A percentile compares a stretch with the other conserved stretches of the same genome.
Evolutionary conservation across 2,888 invertebrate species (phyloP).

Genomic region (Ligdia adustata): DNA sequence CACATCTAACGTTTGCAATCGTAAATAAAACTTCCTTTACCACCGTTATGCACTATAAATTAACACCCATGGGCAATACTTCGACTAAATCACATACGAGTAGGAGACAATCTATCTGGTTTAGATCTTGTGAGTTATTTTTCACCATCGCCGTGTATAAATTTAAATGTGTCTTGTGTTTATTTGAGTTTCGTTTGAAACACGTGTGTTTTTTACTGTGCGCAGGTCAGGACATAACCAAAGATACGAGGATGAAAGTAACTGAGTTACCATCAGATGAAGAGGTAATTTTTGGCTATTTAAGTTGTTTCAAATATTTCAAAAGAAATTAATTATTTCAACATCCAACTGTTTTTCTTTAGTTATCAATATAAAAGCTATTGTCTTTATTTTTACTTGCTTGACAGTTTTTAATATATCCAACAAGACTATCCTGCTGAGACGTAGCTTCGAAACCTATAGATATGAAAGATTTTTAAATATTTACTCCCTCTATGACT

Average conservation of each 20-base stretch:
- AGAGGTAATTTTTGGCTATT: too few species aligned
- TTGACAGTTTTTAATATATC: too few species aligned
- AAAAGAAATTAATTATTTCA: too few species aligned
- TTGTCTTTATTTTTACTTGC: too few species aligned
- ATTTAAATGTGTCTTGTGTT: slow-evolving; percentile 49
- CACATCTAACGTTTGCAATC: slow-evolving; percentile 35
- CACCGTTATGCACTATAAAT: slow-evolving; percentile 64
- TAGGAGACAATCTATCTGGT: slow-evolving; percentile 58
- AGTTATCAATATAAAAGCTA: too few species aligned
- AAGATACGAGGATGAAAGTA: slow-evolving; percentile 79
- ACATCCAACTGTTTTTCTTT: too few species aligned
- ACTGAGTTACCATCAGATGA: slow-evolving; percentile 75
- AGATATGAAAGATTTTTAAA: too few species aligned
- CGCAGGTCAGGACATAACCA: slow-evolving; percentile 80
- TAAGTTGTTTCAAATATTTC: too few species aligned
- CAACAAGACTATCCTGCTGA: too few species aligned
- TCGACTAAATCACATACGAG: slow-evolving; percentile 57
- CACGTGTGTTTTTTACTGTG: slow-evolving; percentile 53
- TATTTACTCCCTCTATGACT: too few species aligned
- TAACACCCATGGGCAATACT: slow-evolving; percentile 67
- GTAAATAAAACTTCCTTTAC: slow-evolving; percentile 36
- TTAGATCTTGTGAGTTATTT: slow-evolving; percentile 72
- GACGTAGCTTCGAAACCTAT: too few species aligned
- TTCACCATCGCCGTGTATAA: slow-evolving; percentile 35
- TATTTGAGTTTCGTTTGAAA: slow-evolving; percentile 47